These are phyloP conservation scores for Turdus rufiventris DNA, from an alignment of 2,113 vertebrate genomes.

Conservation along the genomic window DNA sequence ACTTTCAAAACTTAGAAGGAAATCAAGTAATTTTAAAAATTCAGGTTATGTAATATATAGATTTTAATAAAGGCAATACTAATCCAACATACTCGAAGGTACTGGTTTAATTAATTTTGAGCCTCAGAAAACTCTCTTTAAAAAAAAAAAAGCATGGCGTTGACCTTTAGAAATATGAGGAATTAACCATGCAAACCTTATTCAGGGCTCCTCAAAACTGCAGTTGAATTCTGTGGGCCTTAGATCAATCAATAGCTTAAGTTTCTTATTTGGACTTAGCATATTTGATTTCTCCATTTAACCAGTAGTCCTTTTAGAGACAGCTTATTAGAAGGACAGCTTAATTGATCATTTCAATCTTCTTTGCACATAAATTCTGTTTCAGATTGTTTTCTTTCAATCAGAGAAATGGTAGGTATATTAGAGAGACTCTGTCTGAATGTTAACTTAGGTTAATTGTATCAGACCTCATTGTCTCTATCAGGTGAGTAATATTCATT, in stretches of 20 bases:
- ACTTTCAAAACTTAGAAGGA: neutral
- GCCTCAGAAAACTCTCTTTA: neutral
- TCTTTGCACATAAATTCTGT: neutral
- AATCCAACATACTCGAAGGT: neutral
- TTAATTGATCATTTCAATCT: neutral
- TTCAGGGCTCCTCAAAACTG: neutral
- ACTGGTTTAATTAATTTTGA: neutral
- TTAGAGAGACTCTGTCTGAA: neutral
- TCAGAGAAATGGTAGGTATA: neutral
- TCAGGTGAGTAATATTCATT: neutral
- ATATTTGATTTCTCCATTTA: slow-evolving; percentile 17
- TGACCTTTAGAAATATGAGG: neutral
- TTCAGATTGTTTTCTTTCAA: neutral
- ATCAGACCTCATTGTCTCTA: neutral
- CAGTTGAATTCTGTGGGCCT: neutral
- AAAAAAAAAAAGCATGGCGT: neutral
- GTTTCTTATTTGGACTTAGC: neutral
- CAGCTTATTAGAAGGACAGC: neutral
- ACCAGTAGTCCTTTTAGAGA: neutral
- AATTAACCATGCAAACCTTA: neutral
- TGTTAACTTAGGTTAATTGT: neutral
- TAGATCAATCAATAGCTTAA: neutral
- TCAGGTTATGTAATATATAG: accelerated
- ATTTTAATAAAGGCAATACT: neutral
- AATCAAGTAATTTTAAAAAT: neutral